phyloP scores from a whole-genome alignment of 2,888 invertebrate genomes.

The Homarus gammarus region DNA sequence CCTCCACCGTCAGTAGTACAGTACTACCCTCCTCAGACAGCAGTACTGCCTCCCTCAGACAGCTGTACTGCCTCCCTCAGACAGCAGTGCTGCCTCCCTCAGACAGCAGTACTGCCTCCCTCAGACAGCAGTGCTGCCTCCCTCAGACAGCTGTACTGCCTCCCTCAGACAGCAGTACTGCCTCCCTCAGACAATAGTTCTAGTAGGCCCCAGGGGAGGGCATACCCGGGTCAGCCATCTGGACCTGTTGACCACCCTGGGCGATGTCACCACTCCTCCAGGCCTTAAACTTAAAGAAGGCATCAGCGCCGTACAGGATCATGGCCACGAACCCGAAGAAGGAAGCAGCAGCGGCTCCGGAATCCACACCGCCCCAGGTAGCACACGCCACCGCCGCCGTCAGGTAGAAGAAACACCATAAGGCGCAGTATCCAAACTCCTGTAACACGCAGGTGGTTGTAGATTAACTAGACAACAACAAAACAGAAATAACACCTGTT shows the following conservation, averaged over 20 bases:
- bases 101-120: background rate
- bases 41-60: background rate
- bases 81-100: too few species aligned
- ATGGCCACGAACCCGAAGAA: slow-evolving; percentile 91
- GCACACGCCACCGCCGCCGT: slow-evolving; percentile 87
- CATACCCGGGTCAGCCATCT: slow-evolving; percentile 48
- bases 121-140: background rate
- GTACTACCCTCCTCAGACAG: background rate
- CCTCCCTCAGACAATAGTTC: background rate
- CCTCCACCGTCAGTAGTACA: background rate
- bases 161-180: background rate
- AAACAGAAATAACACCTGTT: background rate
- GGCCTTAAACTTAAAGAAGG: slow-evolving; percentile 87
- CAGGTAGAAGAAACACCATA: slow-evolving; percentile 88
- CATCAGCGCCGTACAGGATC: slow-evolving; percentile 88
- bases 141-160: background rate
- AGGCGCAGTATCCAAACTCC: slow-evolving; percentile 87
- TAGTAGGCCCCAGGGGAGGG: slow-evolving; percentile 75
- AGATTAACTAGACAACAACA: background rate
- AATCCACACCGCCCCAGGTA: slow-evolving; percentile 79
- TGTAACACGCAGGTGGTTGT: slow-evolving; percentile 78
- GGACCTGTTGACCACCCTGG: slow-evolving; percentile 66
- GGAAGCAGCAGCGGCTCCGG: slow-evolving; percentile 79
- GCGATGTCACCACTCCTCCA: slow-evolving; percentile 81
- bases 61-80: background rate